Evolutionary conservation across 2,888 invertebrate species (phyloP).

Genomic region (Parasteatoda lunata): DNA sequence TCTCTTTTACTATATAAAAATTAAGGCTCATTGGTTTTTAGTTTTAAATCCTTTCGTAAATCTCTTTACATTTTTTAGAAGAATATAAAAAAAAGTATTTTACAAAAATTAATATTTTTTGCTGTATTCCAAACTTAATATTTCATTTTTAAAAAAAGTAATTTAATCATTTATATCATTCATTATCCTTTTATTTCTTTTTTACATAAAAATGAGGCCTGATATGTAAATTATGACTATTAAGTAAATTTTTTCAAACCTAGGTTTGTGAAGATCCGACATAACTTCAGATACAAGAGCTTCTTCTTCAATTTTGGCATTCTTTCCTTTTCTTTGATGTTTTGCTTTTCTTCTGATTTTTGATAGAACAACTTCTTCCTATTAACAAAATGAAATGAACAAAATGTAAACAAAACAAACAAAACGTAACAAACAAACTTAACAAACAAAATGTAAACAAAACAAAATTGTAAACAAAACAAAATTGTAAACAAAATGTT

Average conservation of each 20-base stretch:
- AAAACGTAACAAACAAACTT: no score
- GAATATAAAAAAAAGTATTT: no score
- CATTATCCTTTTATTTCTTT: background rate
- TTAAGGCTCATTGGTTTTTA: no score
- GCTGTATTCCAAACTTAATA: background rate
- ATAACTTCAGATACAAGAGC: constrained; percentile 69
- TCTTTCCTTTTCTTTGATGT: constrained; percentile 73
- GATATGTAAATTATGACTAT: background rate
- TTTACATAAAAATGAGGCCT: background rate
- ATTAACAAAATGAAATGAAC: constrained; percentile 31
- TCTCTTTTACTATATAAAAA: no score
- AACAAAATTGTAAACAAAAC: no score
- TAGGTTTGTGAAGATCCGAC: constrained; percentile 72
- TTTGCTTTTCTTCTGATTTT: constrained; percentile 70
- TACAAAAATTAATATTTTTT: no score
- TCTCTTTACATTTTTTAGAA: no score
- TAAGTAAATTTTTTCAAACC: constrained; percentile 69
- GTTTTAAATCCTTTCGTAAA: no score
- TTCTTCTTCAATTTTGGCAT: constrained; percentile 71
- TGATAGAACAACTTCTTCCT: constrained; percentile 73
- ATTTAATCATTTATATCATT: background rate
- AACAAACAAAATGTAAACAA: no score
- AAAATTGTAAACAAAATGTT: no score
- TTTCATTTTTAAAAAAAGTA: background rate
- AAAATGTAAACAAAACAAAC: no score